Conservation (phyloP, 2,113 vertebrate species). For the Engraulis encrasicolus region DNA sequence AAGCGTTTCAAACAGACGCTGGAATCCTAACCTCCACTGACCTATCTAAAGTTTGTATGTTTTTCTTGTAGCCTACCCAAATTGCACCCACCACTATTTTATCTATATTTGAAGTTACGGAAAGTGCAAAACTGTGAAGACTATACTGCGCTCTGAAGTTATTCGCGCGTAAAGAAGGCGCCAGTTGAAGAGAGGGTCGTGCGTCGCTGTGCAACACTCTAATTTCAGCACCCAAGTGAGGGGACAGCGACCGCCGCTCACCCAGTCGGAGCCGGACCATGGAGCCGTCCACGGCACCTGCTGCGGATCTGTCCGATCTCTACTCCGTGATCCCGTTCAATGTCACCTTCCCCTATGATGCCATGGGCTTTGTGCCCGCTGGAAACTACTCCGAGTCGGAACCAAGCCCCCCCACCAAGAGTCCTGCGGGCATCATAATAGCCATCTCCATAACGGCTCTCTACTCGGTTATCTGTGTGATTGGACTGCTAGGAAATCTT, state of each 20-base stretch:
- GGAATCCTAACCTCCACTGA: neutral
- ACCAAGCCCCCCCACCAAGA: slow-evolving; percentile 63
- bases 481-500: slow-evolving; percentile 91
- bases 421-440: slow-evolving; percentile 79
- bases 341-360: slow-evolving; percentile 66
- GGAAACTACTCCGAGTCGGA: slow-evolving; percentile 72
- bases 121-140: neutral
- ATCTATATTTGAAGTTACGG: neutral
- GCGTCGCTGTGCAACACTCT: neutral
- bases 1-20: neutral
- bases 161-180: slow-evolving; percentile 8
- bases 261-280: no score
- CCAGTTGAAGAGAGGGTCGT: slow-evolving; percentile 6
- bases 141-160: neutral
- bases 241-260: slow-evolving; percentile 31
- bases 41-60: neutral
- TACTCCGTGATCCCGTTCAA: slow-evolving; percentile 75
- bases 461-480: slow-evolving; percentile 89
- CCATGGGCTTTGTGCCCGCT: slow-evolving; percentile 59
- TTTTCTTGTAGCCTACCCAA: neutral
- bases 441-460: slow-evolving; percentile 90
- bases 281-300: slow-evolving; percentile 71
- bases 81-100: neutral
- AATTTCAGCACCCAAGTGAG: slow-evolving; percentile 24
- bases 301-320: slow-evolving; percentile 70